Conservation (phyloP, 1,140 invertebrate species). For the Drepana arcuata region DNA sequence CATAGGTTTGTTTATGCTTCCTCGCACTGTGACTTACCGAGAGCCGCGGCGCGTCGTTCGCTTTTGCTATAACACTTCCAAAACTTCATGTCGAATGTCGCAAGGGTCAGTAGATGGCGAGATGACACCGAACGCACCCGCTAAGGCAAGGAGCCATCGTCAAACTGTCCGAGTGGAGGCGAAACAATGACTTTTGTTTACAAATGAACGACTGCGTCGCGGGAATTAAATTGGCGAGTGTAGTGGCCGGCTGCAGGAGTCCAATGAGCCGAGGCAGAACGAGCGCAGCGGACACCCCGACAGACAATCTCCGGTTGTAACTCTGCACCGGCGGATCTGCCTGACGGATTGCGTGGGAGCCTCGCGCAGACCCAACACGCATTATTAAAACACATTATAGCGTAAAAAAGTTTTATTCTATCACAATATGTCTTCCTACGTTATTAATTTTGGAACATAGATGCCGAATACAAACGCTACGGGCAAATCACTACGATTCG, state of each 20-base stretch:
- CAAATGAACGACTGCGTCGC: slow-evolving; percentile 51
- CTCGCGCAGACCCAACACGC: slow-evolving; percentile 25
- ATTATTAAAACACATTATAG: slow-evolving; percentile 30
- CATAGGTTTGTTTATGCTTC: too few species aligned
- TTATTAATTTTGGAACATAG: slow-evolving; percentile 59
- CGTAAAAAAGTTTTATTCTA: slow-evolving; percentile 68
- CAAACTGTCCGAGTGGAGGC: slow-evolving; percentile 51
- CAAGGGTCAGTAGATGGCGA: slow-evolving; percentile 23
- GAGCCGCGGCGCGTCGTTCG: slow-evolving; percentile 23
- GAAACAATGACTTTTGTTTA: slow-evolving; percentile 70
- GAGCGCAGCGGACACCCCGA: slow-evolving; percentile 37
- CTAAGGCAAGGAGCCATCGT: slow-evolving; percentile 46
- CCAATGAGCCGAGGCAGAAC: slow-evolving; percentile 35
- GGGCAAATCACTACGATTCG: slow-evolving; percentile 48
- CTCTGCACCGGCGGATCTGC: slow-evolving; percentile 24
- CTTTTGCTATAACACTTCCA: slow-evolving; percentile 49
- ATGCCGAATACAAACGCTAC: slow-evolving; percentile 51
- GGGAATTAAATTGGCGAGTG: slow-evolving; percentile 49
- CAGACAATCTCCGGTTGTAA: slow-evolving; percentile 38
- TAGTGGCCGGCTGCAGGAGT: slow-evolving; percentile 26
- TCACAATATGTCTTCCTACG: slow-evolving; percentile 65
- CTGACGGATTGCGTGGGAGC: slow-evolving; percentile 60
- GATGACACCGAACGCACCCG: slow-evolving; percentile 40
- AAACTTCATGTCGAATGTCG: slow-evolving; percentile 47
- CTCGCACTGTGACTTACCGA: slow-evolving; percentile 23